These are phyloP conservation scores for Lates calcarifer DNA, from an alignment of 2,113 vertebrate species.

Conservation along the genomic window DNA sequence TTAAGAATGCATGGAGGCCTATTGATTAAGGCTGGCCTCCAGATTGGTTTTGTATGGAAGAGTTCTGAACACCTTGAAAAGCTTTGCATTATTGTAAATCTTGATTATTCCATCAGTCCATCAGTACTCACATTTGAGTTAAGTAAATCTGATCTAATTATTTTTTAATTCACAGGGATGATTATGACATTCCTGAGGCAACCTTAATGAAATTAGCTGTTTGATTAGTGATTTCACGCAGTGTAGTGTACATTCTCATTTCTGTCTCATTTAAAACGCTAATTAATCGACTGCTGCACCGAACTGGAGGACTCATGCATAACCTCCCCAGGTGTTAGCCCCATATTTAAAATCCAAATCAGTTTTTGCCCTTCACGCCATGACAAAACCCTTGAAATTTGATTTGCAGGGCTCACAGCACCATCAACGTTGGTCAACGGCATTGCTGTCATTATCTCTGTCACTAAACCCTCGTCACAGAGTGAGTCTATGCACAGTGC, in stretches of 20 bases:
- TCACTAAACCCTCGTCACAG: background rate
- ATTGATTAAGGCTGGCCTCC: slow-evolving; percentile 33
- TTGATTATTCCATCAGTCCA: slow-evolving; percentile 20
- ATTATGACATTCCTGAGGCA: slow-evolving; percentile 67
- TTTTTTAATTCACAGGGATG: slow-evolving; percentile 56
- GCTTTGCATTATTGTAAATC: slow-evolving; percentile 12
- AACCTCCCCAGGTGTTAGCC: slow-evolving; percentile 38
- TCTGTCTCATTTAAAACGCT: slow-evolving; percentile 56
- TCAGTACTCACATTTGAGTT: slow-evolving; percentile 22
- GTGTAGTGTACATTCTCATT: slow-evolving; percentile 46
- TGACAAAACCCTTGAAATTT: background rate
- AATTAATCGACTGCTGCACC: slow-evolving; percentile 34
- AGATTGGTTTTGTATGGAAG: slow-evolving; percentile 17
- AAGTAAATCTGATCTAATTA: slow-evolving; percentile 56
- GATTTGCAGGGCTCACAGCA: slow-evolving; percentile 2
- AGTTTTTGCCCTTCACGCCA: slow-evolving; percentile 27
- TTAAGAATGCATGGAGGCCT: slow-evolving; percentile 30
- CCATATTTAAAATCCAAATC: slow-evolving; percentile 42
- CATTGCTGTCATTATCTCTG: slow-evolving; percentile 5
- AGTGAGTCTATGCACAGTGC: background rate
- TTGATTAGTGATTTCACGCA: slow-evolving; percentile 66
- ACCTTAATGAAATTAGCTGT: slow-evolving; percentile 71
- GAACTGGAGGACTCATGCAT: slow-evolving; percentile 16
- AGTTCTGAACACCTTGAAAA: slow-evolving; percentile 29
- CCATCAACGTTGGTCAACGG: slow-evolving; percentile 38